Evolutionary conservation across 2,113 vertebrate genomes (phyloP).

Genomic region (Ploceus nigricollis): DNA sequence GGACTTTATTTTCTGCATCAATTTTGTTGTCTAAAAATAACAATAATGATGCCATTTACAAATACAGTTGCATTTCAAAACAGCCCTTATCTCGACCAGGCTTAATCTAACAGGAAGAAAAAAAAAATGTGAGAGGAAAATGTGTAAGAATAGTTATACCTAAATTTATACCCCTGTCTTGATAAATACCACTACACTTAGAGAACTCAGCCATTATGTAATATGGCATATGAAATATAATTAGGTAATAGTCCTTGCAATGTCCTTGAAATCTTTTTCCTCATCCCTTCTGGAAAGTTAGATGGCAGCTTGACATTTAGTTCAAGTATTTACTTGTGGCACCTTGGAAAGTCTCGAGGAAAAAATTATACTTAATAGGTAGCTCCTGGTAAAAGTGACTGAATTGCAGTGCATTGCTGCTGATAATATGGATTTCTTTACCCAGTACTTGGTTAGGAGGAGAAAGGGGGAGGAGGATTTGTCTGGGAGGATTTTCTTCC

Average conservation of each 20-base stretch:
- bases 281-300: not conserved
- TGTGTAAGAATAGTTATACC: not conserved
- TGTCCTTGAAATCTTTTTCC: not conserved
- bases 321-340: constrained; percentile 16
- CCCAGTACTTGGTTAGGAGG: not conserved
- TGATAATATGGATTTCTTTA: not conserved
- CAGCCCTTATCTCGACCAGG: not conserved
- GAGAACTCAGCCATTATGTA: not conserved
- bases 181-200: not conserved
- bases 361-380: constrained; percentile 14
- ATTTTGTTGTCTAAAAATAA: not conserved
- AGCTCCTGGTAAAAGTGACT: not conserved
- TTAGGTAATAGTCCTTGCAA: not conserved
- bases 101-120: not conserved
- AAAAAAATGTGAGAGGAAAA: not conserved
- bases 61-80: not conserved
- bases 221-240: not conserved
- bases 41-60: not conserved
- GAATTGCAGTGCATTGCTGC: not conserved
- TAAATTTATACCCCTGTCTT: not conserved
- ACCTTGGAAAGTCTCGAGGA: not conserved
- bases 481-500: not conserved
- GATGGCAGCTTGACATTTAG: not conserved
- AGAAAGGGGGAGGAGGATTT: not conserved
- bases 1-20: not conserved